phyloP scores from a whole-genome alignment of 2,113 vertebrate species.

The Hippocampus abdominalis region DNA sequence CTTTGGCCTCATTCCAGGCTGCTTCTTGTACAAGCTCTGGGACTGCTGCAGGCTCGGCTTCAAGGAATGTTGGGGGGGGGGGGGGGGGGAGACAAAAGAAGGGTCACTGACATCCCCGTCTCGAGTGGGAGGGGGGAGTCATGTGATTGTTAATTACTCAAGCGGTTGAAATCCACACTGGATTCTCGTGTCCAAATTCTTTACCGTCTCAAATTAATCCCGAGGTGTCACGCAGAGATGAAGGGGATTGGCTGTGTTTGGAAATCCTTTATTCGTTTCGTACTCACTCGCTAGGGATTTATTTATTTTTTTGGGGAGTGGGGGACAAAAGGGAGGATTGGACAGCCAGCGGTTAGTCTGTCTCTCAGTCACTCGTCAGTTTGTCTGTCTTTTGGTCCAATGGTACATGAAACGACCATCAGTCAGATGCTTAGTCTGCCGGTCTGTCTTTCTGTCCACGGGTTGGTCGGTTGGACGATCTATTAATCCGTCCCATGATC shows the following conservation, averaged over 20 bases:
- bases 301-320: not conserved
- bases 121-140: constrained; percentile 7
- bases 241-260: not conserved
- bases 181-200: not conserved
- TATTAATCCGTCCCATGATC: not conserved
- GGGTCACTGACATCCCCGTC: constrained; percentile 29
- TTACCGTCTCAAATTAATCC: constrained; percentile 4
- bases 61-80: constrained; percentile 23
- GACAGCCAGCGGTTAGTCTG: not conserved
- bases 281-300: not conserved
- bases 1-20: constrained; percentile 8
- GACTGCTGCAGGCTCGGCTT: constrained; percentile 31
- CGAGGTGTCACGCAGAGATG: not conserved
- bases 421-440: no score
- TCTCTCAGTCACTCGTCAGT: no score
- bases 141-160: constrained; percentile 30
- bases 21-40: constrained; percentile 25
- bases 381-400: no score
- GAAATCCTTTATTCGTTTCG: not conserved
- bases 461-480: no score
- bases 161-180: not conserved
- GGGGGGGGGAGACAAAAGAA: not conserved
- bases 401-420: no score
- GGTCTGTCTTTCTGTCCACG: no score
- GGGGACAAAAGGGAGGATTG: not conserved